phyloP scores from a whole-genome alignment of 2,113 vertebrate genomes.

The Hippocampus abdominalis region DNA sequence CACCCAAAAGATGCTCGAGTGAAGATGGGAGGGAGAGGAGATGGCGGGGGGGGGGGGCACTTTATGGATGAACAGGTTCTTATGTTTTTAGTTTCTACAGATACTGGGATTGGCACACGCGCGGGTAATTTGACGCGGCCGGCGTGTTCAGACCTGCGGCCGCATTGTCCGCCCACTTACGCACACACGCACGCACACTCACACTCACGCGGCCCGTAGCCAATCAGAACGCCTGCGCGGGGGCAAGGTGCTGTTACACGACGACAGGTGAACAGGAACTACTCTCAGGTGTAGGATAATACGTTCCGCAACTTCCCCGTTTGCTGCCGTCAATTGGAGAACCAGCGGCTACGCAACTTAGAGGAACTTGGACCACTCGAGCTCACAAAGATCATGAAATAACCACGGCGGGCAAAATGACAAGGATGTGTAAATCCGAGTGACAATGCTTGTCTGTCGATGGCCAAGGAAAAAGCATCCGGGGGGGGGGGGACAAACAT shows the following conservation, averaged over 20 bases:
- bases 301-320: conserved; percentile 39
- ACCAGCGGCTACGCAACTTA: neutral
- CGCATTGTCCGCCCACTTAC: conserved; percentile 75
- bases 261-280: conserved; percentile 63
- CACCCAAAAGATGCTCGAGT: conserved; percentile 52
- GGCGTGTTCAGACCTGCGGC: conserved; percentile 90
- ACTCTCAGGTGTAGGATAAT: conserved; percentile 19
- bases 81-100: conserved; percentile 99
- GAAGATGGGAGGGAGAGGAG: conserved; percentile 5
- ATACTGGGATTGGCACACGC: conserved; percentile 84
- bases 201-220: conserved; percentile 75
- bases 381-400: neutral
- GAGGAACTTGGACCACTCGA: neutral
- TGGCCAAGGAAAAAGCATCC: too few species aligned
- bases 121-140: conserved; percentile 77
- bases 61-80: conserved; percentile 87
- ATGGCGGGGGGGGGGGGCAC: conserved; percentile 1
- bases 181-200: conserved; percentile 68
- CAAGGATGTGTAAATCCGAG: too few species aligned
- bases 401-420: too few species aligned
- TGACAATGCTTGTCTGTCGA: too few species aligned
- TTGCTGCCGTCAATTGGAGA: conserved; percentile 3
- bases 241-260: conserved; percentile 63
- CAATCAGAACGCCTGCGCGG: conserved; percentile 77
- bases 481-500: too few species aligned